Evolutionary conservation across 2,888 invertebrate species (phyloP).

Genomic region (Diplazon laetatorius): DNA sequence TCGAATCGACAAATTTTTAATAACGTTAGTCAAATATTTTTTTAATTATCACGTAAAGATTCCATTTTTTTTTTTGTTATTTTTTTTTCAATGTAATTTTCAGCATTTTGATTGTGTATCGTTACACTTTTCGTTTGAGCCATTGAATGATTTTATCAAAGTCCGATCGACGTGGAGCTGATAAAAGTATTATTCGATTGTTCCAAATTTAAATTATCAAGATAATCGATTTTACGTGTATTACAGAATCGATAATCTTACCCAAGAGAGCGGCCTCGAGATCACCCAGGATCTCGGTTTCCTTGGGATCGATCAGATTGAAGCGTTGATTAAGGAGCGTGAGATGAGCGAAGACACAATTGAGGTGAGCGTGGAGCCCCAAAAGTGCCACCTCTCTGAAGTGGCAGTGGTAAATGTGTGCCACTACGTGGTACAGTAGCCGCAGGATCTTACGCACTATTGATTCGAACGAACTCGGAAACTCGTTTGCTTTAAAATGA

Average conservation of each 20-base stretch:
- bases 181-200: too few species aligned
- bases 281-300: conserved; percentile 97
- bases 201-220: too few species aligned
- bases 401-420: conserved; percentile 99
- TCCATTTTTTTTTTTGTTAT: too few species aligned
- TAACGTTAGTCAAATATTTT: too few species aligned
- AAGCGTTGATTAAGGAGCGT: conserved; percentile 93
- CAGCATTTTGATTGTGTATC: too few species aligned
- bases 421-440: conserved; percentile 98
- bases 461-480: conserved; percentile 96
- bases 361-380: conserved; percentile 97
- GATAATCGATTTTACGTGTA: too few species aligned
- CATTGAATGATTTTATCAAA: too few species aligned
- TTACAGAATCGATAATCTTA: conserved; percentile 63
- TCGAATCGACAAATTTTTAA: too few species aligned
- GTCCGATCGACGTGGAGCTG: too few species aligned
- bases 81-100: too few species aligned
- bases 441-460: conserved; percentile 98
- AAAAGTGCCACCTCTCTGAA: conserved; percentile 97
- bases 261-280: conserved; percentile 90
- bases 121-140: too few species aligned
- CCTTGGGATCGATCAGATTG: conserved; percentile 96
- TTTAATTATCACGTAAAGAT: too few species aligned
- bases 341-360: conserved; percentile 98
- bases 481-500: conserved; percentile 93